Evolutionary conservation across 2,113 vertebrate species (phyloP).

Genomic region (Coregonus clupeaformis): DNA sequence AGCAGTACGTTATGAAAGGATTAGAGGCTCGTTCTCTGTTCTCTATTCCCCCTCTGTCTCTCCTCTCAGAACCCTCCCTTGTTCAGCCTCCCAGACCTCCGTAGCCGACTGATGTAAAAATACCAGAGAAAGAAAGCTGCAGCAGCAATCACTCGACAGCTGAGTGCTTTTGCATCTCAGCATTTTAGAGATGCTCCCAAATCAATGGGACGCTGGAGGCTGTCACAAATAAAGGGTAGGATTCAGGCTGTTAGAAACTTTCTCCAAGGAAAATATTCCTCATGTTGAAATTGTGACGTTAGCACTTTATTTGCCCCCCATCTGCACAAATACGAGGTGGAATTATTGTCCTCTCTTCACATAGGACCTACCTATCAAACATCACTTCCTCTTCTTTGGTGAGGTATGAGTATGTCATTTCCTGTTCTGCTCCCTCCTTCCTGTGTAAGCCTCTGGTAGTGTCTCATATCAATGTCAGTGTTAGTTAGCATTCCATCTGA

Average conservation of each 20-base stretch:
- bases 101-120: neutral
- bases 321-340: no score
- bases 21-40: no score
- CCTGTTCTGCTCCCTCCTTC: neutral
- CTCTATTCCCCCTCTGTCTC: neutral
- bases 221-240: no score
- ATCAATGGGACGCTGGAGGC: neutral
- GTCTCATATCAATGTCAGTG: no score
- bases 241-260: no score
- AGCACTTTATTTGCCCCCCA: no score
- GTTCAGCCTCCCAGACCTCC: neutral
- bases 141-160: no score
- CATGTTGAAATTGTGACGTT: no score
- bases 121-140: neutral
- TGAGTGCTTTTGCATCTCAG: neutral
- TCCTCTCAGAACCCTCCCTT: conserved; percentile 1
- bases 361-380: neutral
- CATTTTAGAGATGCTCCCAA: neutral
- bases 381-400: no score
- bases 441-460: neutral
- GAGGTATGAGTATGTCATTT: neutral
- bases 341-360: neutral
- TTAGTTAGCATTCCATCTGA: no score
- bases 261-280: no score
- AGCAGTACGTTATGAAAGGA: no score